Evolutionary conservation across 2,113 vertebrate genomes (phyloP).

Genomic region (Opisthocomus hoazin): DNA sequence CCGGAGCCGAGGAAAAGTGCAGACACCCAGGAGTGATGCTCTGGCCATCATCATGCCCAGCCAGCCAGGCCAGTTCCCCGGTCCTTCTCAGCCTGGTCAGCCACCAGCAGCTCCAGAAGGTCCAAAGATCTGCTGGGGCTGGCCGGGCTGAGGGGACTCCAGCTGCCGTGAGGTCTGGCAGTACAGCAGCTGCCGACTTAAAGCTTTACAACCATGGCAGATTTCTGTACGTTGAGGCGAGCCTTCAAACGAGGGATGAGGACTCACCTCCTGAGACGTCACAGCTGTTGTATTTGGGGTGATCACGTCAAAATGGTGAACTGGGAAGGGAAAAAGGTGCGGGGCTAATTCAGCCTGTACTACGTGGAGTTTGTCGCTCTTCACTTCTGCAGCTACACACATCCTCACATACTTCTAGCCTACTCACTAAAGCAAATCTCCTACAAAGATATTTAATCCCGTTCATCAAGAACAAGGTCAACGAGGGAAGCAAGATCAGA

Average conservation of each 20-base stretch:
- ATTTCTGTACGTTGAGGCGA: background rate
- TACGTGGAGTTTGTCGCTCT: background rate
- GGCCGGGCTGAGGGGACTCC: background rate
- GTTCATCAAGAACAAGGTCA: slow-evolving; percentile 16
- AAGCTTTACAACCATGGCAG: background rate
- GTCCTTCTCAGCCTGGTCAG: background rate
- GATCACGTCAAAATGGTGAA: background rate
- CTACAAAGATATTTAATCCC: slow-evolving; percentile 34
- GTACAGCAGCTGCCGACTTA: background rate
- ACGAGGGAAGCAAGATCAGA: background rate
- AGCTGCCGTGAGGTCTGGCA: background rate
- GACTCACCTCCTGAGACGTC: background rate
- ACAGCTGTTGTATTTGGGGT: background rate
- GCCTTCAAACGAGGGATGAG: background rate
- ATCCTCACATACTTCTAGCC: background rate
- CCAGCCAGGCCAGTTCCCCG: background rate
- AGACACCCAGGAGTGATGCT: background rate
- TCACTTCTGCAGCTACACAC: background rate
- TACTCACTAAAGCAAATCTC: background rate
- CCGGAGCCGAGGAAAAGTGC: background rate
- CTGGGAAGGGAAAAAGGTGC: background rate
- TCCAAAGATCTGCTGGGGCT: background rate
- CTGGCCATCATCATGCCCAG: background rate
- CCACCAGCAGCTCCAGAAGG: background rate
- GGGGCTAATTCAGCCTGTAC: background rate